Percentiles rank a stretch among this genome's conserved stretches.
Conservation (phyloP, 2,797 vertebrate genomes). For the Anabacerthia variegaticeps region DNA sequence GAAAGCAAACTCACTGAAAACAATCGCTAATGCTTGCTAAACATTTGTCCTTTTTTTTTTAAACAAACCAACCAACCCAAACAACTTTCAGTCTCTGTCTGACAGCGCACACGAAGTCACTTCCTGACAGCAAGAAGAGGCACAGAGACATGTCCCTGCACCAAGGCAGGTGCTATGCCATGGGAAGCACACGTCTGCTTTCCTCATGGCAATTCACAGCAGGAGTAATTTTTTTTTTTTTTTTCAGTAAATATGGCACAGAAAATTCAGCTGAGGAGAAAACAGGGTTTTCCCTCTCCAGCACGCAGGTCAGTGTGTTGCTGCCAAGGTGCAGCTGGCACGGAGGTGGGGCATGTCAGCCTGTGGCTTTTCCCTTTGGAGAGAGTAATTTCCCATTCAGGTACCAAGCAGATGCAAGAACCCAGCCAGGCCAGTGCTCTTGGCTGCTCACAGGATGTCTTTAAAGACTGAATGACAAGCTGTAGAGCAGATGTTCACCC, state of each 20-base stretch:
- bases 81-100: not conserved
- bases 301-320: not conserved
- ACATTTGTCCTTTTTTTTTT: not conserved
- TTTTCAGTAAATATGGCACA: not conserved
- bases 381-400: not conserved
- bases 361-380: not conserved
- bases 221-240: not conserved
- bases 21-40: not conserved
- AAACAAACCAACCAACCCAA: not conserved
- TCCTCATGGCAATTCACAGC: not conserved
- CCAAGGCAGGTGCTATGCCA: not conserved
- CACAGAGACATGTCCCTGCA: not conserved
- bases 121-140: not conserved
- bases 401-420: not conserved
- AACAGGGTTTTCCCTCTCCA: not conserved
- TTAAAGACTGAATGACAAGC: slow-evolving; percentile 15
- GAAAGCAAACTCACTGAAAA: not conserved
- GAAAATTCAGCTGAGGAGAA: not conserved
- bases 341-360: not conserved
- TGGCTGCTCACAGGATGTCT: not conserved
- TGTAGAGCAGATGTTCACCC: slow-evolving; percentile 40
- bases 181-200: accelerated
- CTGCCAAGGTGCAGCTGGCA: not conserved
- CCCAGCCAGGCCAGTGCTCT: not conserved
- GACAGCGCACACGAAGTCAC: not conserved